Conservation (phyloP, 2,797 vertebrate genomes). For the Lithobates pipiens region DNA sequence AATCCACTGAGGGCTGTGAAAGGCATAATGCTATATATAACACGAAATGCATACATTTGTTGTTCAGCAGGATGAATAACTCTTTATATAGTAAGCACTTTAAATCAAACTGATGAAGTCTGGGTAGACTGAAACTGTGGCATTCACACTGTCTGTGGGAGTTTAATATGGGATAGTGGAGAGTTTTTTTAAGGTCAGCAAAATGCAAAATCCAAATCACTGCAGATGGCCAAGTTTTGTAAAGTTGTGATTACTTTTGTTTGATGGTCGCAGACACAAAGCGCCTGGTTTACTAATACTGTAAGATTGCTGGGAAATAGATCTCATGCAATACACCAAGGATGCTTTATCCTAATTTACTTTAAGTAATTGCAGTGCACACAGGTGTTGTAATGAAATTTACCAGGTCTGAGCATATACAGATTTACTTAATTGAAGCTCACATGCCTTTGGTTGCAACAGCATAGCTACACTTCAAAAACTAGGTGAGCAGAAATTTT, state of each 20-base stretch:
- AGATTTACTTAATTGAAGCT: too few species aligned
- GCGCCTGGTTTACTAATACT: background rate
- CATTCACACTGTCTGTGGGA: too few species aligned
- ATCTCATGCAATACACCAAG: too few species aligned
- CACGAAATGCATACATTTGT: background rate
- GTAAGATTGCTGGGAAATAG: background rate
- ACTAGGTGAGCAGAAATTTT: too few species aligned
- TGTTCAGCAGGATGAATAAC: background rate
- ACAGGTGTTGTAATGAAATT: background rate
- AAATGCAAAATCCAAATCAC: background rate
- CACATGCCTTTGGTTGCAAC: too few species aligned
- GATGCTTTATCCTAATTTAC: too few species aligned
- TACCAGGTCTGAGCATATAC: background rate
- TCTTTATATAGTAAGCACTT: background rate
- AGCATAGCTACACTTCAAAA: too few species aligned
- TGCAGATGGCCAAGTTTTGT: background rate
- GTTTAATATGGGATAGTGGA: background rate
- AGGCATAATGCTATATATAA: background rate
- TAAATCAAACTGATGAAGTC: background rate
- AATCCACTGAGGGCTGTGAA: background rate
- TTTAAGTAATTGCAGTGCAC: background rate
- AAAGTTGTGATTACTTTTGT: background rate
- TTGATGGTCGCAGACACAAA: background rate
- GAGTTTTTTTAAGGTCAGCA: conserved; percentile 1
- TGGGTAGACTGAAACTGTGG: background rate